phyloP scores from a whole-genome alignment of 2,888 invertebrate species.

The Lithosia quadra region DNA sequence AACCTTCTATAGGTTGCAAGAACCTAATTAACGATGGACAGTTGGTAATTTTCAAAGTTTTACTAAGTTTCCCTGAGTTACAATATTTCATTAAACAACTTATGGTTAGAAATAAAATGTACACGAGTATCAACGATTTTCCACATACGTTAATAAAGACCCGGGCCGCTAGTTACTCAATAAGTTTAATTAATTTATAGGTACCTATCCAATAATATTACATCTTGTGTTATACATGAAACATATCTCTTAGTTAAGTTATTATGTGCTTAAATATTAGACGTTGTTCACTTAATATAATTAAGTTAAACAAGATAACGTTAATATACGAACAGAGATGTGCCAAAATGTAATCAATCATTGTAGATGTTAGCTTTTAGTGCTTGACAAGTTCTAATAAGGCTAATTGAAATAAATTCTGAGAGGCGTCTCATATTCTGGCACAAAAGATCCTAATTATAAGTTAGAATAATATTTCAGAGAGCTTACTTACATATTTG shows the following conservation, averaged over 20 bases:
- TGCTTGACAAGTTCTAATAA: conserved; percentile 8
- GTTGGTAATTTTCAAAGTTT: too few species aligned
- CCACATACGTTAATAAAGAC: too few species aligned
- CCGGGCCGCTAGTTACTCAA: too few species aligned
- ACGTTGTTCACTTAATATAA: conserved; percentile 13
- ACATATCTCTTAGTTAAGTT: background rate
- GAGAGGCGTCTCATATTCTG: background rate
- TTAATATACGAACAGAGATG: conserved; percentile 15
- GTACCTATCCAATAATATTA: background rate
- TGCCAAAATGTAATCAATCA: conserved; percentile 15
- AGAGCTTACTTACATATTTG: background rate
- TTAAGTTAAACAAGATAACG: conserved; percentile 16
- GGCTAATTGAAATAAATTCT: conserved; percentile 5
- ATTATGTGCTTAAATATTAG: background rate
- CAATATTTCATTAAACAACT: too few species aligned
- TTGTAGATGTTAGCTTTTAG: conserved; percentile 1
- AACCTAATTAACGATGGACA: too few species aligned
- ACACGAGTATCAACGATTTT: too few species aligned
- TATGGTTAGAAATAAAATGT: too few species aligned
- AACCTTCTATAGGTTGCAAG: too few species aligned
- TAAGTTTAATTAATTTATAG: too few species aligned
- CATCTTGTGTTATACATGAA: background rate
- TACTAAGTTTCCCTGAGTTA: too few species aligned
- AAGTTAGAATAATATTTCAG: conserved; percentile 1
- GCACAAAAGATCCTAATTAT: conserved; percentile 1